Evolutionary conservation across 2,888 invertebrate genomes (phyloP), one percentile per base, ranked within the genome.

Genomic region (Phalera bucephala): DNA sequence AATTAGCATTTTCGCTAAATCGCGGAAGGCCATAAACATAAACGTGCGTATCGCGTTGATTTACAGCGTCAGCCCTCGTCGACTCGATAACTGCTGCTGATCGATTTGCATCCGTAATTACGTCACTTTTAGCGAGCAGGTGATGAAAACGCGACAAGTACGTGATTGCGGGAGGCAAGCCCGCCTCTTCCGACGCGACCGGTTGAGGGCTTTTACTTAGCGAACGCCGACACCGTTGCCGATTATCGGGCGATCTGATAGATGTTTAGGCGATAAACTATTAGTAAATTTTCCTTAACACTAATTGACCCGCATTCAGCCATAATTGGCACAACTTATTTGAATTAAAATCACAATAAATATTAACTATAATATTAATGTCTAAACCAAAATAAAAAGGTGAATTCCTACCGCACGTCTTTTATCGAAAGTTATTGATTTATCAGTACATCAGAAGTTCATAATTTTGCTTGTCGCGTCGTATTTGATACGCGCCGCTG

Each of bases 81-180:
- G 77, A 67, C 72, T 59, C 75, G 85, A 83, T 89, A 87, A 86
- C 81, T 83, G 80, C 74, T 72, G 72, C 75, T 80, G 83, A 87
- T 85, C 85, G 84, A 89, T 88, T 88, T 89, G 88, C 89, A 89
- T 89, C 80, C 74, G 72, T 88, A 88, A 89, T 89, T 83, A 83
- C 85, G 78, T 87, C 85, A 87, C 84, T 84, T 86, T 82, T 82
- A 82, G 79, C 80, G 65, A 71, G 72, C 80, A 85, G 83, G 86
- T 86, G 88, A 89, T 87, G 89, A 87, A 88, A 89, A 83, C 72
- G 80, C 85, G 84, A 83, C 86, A 85, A 85, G 85, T 84, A 75
- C 77, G 77, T 78, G 84, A 84, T 86, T 82, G 80, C 82, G 64
- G 73, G 69, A 72, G 70, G 68, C 64, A 67, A 66, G 64, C 67